A percentile compares a stretch with the other conserved stretches of the same genome.
These are phyloP conservation scores for Panthera tigris DNA, from an alignment of 2,113 vertebrate species.

Conservation along the genomic window DNA sequence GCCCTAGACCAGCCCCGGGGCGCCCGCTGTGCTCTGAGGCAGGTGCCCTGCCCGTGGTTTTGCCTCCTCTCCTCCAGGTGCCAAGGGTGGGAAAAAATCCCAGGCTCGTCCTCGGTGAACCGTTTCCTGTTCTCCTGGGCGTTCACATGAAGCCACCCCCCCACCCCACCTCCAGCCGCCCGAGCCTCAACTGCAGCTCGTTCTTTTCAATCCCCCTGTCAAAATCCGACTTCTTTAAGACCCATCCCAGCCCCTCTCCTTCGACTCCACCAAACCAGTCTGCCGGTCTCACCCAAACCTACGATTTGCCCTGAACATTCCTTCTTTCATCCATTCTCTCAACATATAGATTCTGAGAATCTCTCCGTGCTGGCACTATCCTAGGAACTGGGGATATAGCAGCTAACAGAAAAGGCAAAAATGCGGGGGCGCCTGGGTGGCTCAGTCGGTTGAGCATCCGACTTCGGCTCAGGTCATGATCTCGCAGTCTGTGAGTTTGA, in stretches of 20 bases:
- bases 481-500: too few relatives aligned
- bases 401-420: background rate
- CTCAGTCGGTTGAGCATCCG: too few relatives aligned
- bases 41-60: accelerated
- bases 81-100: background rate
- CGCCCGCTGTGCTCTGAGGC: background rate
- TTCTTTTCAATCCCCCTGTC: background rate
- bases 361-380: background rate
- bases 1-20: background rate
- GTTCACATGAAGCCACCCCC: background rate
- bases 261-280: background rate
- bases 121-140: background rate
- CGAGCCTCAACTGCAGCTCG: too few relatives aligned
- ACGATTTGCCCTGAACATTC: background rate
- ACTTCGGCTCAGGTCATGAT: too few relatives aligned
- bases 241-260: background rate
- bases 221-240: background rate
- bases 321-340: background rate
- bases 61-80: background rate
- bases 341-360: background rate
- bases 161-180: too few relatives aligned
- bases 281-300: background rate
- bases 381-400: background rate
- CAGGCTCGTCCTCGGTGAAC: background rate
- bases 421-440: too few relatives aligned